Evolutionary conservation across 1,140 invertebrate genomes (phyloP), one percentile per base, ranked within the genome.

Genomic region (Psilanteris sp.): DNA sequence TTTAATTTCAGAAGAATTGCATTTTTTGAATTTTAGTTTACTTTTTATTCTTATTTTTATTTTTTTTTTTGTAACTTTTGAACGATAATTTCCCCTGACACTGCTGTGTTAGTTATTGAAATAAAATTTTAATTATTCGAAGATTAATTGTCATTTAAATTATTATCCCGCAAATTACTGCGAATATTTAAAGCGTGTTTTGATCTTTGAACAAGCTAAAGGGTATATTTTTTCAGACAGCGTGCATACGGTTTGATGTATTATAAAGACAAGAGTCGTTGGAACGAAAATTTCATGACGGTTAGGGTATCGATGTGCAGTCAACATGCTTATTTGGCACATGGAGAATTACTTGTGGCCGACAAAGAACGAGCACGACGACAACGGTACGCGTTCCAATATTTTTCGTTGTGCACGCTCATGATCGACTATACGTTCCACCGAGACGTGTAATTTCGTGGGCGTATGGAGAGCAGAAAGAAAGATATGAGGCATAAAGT

Each of bases 381-480:
- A 77, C 74, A 71, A 66, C 67, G 41, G 34, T 64, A 67, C 44
- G 74, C 67, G 61, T 67, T 71, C 41, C 36, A 43, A 72, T 77
- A 72, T 77, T 72, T 71, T 77, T 59, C 54, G 61, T 44, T 44
- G 67, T 64, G 74, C 62, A 68, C 74, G 74, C 62, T 59, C 55
- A 68, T 72, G 74, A 77, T 77, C 67, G 66, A 57, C 59, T 67
- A 61, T 61, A 76, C 29, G 66, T 46, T 76, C 36, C 10, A 37
- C 64, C 67, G 74, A 78, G 76, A 76, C 66, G 72, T 71, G 77
- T 80, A 82, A 86, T 86, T 85, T 84, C 80, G 84, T 83, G 80
- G 82, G 81, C 82, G 82, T 84, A 82, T 77, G 59, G 61, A 59
- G 71, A 75, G 74, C 77, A 78, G 48, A 72, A 79, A 79, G 41